Evolutionary conservation across 1,140 invertebrate species (phyloP), one percentile per base, ranked within the genome.

Genomic region (Drosophila ambigua): DNA sequence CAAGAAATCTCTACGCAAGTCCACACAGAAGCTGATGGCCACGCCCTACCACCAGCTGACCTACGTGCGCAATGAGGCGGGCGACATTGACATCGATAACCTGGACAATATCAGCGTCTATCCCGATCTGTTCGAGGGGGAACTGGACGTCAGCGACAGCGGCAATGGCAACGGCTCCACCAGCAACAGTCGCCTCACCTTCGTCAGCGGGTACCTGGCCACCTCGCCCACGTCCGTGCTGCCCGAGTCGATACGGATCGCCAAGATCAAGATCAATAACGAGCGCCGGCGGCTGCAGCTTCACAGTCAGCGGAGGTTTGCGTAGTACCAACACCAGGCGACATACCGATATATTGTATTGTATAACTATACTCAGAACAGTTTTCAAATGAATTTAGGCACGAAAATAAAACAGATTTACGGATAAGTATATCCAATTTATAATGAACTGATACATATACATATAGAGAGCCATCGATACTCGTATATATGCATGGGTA

Each of bases 21-120:
- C 78, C n/a, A 91, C 85, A 23, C 72, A 78, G 11, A 84, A 72
- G 39, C 58, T 91, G 26, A 53, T 88, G 48, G 90, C 90, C 53
- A 91, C 90, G 24, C 90, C 90, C 23, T 91, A 81, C 45, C 82
- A 84, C 62, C 77, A 88, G 41, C 51, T 91, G 53, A 88, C 79
- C 51, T 91, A 91, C 54, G 82, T 91, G 16, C 77, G 90, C 0
- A 91, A 91, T 24, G 77, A 80, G 39, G 90, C 85, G 13, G 90
- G 90, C 7, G 90, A 91, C 20, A 90, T 91, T 24, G 90, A 91
- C 39, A 90, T 91, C 35, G 90, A 91, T 53, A 91, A 84, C 57
- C 72, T 91, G 58, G 90, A 91, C 77, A 91, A 91, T 52, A 91
- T 91, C 16, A 91, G 90, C 66, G 79, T 91, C 16, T 90, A 88